A percentile compares a stretch with the other conserved stretches of the same genome.
These are phyloP conservation scores for Tenualosa ilisha DNA, from an alignment of 2,797 vertebrate species.

Conservation along the genomic window DNA sequence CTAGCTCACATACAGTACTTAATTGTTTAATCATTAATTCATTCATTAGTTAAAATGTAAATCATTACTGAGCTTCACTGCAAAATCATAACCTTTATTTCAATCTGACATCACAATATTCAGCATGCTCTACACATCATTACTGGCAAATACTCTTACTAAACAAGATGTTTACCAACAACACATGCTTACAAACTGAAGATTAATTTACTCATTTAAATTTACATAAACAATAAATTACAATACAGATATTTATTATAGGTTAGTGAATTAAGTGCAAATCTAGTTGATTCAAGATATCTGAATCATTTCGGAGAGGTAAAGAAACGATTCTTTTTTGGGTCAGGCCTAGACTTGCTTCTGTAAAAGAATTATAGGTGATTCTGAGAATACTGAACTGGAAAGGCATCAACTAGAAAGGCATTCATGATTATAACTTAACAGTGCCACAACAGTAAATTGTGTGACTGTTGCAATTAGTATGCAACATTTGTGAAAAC, in stretches of 20 bases:
- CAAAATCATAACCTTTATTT: neutral
- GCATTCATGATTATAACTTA: neutral
- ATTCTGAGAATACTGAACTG: neutral
- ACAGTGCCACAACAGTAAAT: neutral
- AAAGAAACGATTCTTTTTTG: slow-evolving; percentile 63
- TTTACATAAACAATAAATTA: neutral
- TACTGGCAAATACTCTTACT: neutral
- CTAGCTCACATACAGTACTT: neutral
- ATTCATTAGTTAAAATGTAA: neutral
- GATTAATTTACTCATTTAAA: neutral
- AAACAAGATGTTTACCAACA: neutral
- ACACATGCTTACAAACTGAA: neutral
- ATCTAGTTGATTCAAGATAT: neutral
- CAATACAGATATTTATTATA: neutral
- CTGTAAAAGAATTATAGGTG: slow-evolving; percentile 44
- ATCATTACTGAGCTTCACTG: neutral
- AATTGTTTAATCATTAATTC: neutral
- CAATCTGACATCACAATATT: neutral
- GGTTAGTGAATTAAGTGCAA: neutral
- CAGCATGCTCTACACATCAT: neutral
- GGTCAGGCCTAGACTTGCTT: slow-evolving; percentile 50
- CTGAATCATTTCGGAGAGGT: slow-evolving; percentile 65
- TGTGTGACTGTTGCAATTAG: neutral
- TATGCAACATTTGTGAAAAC: neutral
- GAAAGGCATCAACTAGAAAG: neutral